Percentiles rank a stretch among this genome's conserved stretches.
These are phyloP conservation scores for Anastrepha obliqua DNA, from an alignment of 1,140 invertebrate species.

Conservation along the genomic window DNA sequence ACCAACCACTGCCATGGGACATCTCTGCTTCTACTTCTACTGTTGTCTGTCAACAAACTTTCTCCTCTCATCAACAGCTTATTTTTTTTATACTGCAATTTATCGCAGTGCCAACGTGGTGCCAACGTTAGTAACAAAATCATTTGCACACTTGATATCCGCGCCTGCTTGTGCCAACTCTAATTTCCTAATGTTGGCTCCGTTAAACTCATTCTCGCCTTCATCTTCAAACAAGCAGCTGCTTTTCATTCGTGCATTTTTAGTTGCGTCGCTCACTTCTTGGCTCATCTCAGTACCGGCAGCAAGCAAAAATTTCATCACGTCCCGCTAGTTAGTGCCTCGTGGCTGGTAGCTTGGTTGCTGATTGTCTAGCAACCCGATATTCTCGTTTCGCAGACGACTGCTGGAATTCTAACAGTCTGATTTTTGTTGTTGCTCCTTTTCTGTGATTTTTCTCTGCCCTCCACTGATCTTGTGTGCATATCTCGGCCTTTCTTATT, in stretches of 20 bases:
- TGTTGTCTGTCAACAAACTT: background rate
- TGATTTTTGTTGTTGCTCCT: background rate
- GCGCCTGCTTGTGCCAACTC: background rate
- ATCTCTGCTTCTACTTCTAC: background rate
- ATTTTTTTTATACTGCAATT: background rate
- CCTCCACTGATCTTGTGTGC: background rate
- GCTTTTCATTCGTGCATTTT: background rate
- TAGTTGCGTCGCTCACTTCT: background rate
- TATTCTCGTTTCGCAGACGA: background rate
- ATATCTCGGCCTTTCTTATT: background rate
- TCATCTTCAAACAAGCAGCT: background rate
- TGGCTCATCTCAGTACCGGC: background rate
- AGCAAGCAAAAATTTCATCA: background rate
- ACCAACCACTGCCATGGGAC: background rate
- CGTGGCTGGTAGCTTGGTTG: background rate
- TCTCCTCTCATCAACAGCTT: background rate
- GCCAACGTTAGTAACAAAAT: conserved; percentile 8
- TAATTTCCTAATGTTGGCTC: conserved; percentile 13
- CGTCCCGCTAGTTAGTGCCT: background rate
- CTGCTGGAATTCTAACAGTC: background rate
- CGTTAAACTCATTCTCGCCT: conserved; percentile 4
- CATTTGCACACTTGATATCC: conserved; percentile 3
- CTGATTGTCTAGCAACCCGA: conserved; percentile 1
- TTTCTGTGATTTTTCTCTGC: background rate
- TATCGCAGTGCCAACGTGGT: background rate